These are phyloP conservation scores for Syrmaticus mikado DNA, from an alignment of 2,113 vertebrate species.

Conservation along the genomic window DNA sequence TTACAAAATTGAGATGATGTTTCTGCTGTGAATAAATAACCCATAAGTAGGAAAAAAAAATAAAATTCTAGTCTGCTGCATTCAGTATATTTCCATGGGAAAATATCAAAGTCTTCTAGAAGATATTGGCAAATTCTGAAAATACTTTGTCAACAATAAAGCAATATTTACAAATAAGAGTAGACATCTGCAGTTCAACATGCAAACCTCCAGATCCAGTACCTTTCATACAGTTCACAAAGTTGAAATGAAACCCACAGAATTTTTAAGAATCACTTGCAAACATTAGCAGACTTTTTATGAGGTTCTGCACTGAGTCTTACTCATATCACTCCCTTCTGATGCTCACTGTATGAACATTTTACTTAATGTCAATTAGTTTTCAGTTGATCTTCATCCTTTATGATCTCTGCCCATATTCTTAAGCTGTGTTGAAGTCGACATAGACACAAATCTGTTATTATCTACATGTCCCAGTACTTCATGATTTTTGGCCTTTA, in stretches of 20 bases:
- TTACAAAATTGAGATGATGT: conserved; percentile 11
- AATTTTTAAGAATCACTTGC: background rate
- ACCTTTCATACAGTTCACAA: background rate
- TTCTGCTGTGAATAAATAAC: background rate
- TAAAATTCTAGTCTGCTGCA: background rate
- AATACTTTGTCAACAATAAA: background rate
- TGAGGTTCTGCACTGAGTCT: background rate
- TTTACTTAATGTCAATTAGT: background rate
- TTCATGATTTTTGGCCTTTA: background rate
- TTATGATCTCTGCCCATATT: background rate
- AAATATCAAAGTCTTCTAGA: background rate
- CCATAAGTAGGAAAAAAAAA: background rate
- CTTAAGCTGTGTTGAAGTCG: background rate
- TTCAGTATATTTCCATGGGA: background rate
- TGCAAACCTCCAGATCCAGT: background rate
- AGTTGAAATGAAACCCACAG: background rate
- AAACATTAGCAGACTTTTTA: background rate
- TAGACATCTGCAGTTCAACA: background rate
- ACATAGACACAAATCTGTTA: background rate
- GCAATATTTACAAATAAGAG: background rate
- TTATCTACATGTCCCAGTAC: background rate
- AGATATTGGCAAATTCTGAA: background rate
- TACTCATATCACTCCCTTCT: background rate
- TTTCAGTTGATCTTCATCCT: background rate
- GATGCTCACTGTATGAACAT: background rate